These are phyloP conservation scores for Drosophila neotestacea DNA, from an alignment of 2,888 invertebrate species.

Conservation along the genomic window DNA sequence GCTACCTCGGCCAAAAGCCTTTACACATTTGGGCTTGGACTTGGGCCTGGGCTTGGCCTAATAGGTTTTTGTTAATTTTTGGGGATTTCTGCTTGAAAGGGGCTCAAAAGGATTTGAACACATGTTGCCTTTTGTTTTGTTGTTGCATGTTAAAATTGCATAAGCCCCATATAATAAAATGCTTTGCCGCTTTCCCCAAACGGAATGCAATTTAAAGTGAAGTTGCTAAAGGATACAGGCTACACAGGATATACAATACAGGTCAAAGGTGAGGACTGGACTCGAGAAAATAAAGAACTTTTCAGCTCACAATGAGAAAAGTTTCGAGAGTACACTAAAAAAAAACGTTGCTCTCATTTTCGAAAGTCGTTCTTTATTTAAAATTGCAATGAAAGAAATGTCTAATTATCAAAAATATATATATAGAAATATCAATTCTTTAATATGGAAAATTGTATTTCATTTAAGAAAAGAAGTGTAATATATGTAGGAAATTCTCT, in stretches of 20 bases:
- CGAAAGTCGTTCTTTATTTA: too few relatives aligned
- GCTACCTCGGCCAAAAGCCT: constrained; percentile 25
- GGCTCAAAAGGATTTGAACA: constrained; percentile 62
- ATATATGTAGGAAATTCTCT: too few relatives aligned
- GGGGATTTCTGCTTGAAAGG: constrained; percentile 55
- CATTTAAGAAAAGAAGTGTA: too few relatives aligned
- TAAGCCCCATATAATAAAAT: constrained; percentile 70
- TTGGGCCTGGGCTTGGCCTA: constrained; percentile 61
- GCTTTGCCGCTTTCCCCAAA: constrained; percentile 44
- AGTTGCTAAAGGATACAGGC: constrained; percentile 19
- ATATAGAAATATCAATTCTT: too few relatives aligned
- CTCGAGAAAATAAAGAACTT: constrained; percentile 8
- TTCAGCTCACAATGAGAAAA: constrained; percentile 31
- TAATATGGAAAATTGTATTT: too few relatives aligned
- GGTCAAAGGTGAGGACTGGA: constrained; percentile 54
- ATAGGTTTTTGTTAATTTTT: constrained; percentile 78
- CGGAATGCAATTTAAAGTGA: constrained; percentile 39
- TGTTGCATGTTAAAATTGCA: constrained; percentile 65
- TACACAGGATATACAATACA: constrained; percentile 10
- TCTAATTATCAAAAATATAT: too few relatives aligned
- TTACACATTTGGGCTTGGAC: constrained; percentile 33
- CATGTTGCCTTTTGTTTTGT: constrained; percentile 49
- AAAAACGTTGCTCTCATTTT: background rate
- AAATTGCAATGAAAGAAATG: too few relatives aligned
- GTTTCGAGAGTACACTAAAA: constrained; percentile 16